Percentiles rank a stretch among this genome's conserved stretches.
These are phyloP conservation scores for Goniozus legneri DNA, from an alignment of 1,140 invertebrate genomes.

Conservation along the genomic window DNA sequence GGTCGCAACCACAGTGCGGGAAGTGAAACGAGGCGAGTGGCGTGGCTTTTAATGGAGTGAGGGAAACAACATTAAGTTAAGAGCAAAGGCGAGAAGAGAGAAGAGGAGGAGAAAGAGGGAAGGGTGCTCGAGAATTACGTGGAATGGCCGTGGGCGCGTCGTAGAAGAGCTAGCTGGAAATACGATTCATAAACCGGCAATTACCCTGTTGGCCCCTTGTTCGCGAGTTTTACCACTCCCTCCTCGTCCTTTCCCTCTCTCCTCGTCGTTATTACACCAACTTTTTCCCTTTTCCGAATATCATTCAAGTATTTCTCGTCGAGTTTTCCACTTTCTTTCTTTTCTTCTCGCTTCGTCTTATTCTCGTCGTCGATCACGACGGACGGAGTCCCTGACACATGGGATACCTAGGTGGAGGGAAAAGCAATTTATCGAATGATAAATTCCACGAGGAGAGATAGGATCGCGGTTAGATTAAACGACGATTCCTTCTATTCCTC, in stretches of 20 bases:
- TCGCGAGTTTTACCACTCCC: too few species aligned
- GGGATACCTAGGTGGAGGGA: too few species aligned
- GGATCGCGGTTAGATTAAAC: conserved; percentile 55
- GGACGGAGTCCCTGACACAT: too few species aligned
- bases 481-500: conserved; percentile 40
- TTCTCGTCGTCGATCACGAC: neutral
- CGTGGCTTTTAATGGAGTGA: conserved; percentile 53
- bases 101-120: conserved; percentile 21
- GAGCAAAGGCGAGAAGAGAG: conserved; percentile 18
- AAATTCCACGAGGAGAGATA: conserved; percentile 48
- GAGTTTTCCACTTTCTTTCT: conserved; percentile 1
- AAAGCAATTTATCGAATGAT: conserved; percentile 55
- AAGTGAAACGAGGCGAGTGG: conserved; percentile 51
- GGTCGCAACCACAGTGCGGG: conserved; percentile 45
- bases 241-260: too few species aligned
- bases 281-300: too few species aligned
- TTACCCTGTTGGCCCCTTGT: conserved; percentile 36
- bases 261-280: too few species aligned
- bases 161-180: conserved; percentile 21
- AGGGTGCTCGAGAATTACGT: conserved; percentile 41
- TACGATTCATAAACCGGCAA: conserved; percentile 54
- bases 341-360: conserved; percentile 3
- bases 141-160: conserved; percentile 37
- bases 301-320: too few species aligned
- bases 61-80: conserved; percentile 49